Evolutionary conservation across 2,113 vertebrate genomes (phyloP).

Genomic region (Hylia prasina): DNA sequence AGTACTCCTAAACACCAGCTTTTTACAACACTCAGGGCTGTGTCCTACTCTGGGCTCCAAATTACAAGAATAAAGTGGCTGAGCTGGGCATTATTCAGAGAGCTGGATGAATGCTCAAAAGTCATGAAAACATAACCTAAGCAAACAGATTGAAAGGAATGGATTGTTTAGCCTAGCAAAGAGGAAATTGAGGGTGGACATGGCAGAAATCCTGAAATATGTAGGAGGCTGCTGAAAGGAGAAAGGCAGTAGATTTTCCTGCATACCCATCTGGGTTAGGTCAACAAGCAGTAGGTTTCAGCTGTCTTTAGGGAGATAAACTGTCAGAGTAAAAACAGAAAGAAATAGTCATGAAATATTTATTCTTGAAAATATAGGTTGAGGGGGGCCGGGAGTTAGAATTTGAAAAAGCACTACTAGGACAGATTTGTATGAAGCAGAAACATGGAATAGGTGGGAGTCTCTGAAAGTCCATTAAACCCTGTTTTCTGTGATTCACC

Average conservation of each 20-base stretch:
- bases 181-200: conserved; percentile 41
- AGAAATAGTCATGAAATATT: background rate
- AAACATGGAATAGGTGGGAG: background rate
- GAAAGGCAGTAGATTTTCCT: conserved; percentile 3
- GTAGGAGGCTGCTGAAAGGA: conserved; percentile 13
- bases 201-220: conserved; percentile 38
- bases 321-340: background rate
- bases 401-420: background rate
- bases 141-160: background rate
- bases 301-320: background rate
- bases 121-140: background rate
- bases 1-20: background rate
- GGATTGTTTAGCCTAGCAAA: conserved; percentile 20
- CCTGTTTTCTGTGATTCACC: background rate
- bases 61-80: background rate
- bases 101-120: background rate
- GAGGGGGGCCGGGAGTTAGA: background rate
- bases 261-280: conserved; percentile 29
- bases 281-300: conserved; percentile 24
- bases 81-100: background rate
- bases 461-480: background rate
- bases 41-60: background rate
- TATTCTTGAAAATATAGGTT: background rate
- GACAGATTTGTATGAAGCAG: background rate
- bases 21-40: background rate